Base-by-base conservation (phyloP, 2,113 vertebrate genomes). In the Ploceus nigricollis region DNA sequence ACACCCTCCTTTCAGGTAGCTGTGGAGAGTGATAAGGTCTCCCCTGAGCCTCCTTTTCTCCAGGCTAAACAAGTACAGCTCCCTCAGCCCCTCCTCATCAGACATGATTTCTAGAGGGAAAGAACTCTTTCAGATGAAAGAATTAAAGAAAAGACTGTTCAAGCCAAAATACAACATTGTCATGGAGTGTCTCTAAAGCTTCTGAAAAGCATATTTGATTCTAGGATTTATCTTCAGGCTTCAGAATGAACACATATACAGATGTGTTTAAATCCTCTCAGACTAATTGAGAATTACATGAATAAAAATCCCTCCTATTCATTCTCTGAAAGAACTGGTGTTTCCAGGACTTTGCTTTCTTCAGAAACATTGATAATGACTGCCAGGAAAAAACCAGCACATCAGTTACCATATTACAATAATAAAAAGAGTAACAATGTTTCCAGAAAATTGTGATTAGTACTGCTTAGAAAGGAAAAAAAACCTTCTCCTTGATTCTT, bases 271-370 rank as follows among this genome's bases (percentile, higher is more conserved):
- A 90, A 87, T 60, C 33, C 11, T 28, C 10, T 90, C 12, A 42
- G 2, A 35, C 5, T 88, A 57, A 30, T 2, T 72, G 54, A 72
- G 54, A 89, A 57, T n/a, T 64, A 19, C 1, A 2, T 0, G 0
- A 65, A 22, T 48, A 48, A 85, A 94, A 64, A 75, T 72, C 5
- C 7, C 14, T 75, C 7, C 11, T 47, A 20, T 44, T 57, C 15
- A 63, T 30, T 19, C 13, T 20, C 39, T 75, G 35, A 65, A 79
- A 85, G 19, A 79, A 22, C 4, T 37, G 51, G 2, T 33, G 13
- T 77, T 87, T 95, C 37, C 66, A 76, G 9, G 27, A 79, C 45
- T 31, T 65, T 45, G 3, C 1, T 45, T 68, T 77, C 75, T 65
- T 77, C 48, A 35, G 11, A 18, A 81, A 14, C 7, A 45, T 35